A percentile compares a stretch with the other conserved stretches of the same genome.
These are phyloP conservation scores for Drosophila lutescens DNA, from an alignment of 2,888 invertebrate genomes.

Conservation along the genomic window DNA sequence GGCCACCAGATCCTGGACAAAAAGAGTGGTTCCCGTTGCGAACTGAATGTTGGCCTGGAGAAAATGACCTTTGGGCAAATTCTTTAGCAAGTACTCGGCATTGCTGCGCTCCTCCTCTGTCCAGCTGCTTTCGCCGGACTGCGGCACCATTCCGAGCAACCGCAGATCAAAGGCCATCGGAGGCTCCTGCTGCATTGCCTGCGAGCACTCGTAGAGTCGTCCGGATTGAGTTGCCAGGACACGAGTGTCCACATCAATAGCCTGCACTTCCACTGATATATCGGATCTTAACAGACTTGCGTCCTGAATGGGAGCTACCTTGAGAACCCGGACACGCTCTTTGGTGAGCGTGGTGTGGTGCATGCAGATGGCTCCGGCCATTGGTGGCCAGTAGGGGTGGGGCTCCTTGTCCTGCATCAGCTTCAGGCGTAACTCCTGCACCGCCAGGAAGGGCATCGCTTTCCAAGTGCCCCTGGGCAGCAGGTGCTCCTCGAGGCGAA, in stretches of 20 bases:
- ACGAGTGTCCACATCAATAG: constrained; percentile 58
- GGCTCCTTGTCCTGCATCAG: constrained; percentile 10
- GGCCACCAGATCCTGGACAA: constrained; percentile 34
- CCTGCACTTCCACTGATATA: constrained; percentile 57
- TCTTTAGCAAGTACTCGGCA: constrained; percentile 33
- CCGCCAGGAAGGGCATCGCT: accelerated
- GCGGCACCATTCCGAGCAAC: constrained; percentile 53
- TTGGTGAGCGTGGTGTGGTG: constrained; percentile 17
- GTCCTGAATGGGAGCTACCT: constrained; percentile 44
- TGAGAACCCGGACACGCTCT: constrained; percentile 57
- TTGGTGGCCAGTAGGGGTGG: constrained; percentile 57
- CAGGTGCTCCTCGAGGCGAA: constrained; percentile 55
- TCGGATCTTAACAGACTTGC: constrained; percentile 36
- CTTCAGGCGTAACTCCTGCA: constrained; percentile 33
- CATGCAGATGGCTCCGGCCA: constrained; percentile 39
- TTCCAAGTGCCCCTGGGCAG: constrained; percentile 40
- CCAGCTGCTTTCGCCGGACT: constrained; percentile 56
- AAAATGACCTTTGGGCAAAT: constrained; percentile 31
- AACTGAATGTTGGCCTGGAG: constrained; percentile 53
- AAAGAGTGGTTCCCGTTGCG: constrained; percentile 52
- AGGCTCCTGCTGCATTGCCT: constrained; percentile 15
- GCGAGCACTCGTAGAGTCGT: constrained; percentile 48
- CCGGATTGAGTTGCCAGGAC: constrained; percentile 28
- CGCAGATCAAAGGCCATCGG: constrained; percentile 53
- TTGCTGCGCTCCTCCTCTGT: constrained; percentile 14